Evolutionary conservation across 2,888 invertebrate species (phyloP), one percentile per base, ranked within the genome.

Genomic region (Malthinus flaveolus): DNA sequence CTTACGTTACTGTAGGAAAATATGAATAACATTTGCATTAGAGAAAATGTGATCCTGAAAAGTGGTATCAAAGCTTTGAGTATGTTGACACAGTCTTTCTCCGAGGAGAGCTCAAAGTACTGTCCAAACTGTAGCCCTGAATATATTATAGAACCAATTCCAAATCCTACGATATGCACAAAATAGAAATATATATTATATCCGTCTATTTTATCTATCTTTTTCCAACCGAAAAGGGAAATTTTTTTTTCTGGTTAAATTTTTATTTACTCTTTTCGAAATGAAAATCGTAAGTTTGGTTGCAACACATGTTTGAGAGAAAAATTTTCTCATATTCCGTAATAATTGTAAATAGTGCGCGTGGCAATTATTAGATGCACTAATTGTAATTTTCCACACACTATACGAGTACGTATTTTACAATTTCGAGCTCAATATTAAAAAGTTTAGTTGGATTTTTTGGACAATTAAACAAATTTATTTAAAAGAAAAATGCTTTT

Each of bases 1-100:
- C 82, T 80, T 74, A 87, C 87, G 77, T 87, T 84, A 37, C 86
- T 85, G 68, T 87, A 88, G 3, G 88, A 84, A 73, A 89, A 88
- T 67, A 89, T 86, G 73, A 88, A 89, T 68, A 89, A 85, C 56
- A 89, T 86, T 74, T 89, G 88, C 44, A 85, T 83, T 63, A 89
- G 85, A 64, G 86, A 83, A 76, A 86, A 89, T 55, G 84, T 73
- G 70, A 88, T 84, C 50, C 86, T 81, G 9, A 85, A 77, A 0
- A 83, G 80, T 1, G 88, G 87, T 48, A 86, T 84, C 35, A 87
- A 72, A n/a, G 85, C 87, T 11, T 84, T 81, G 56, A 87, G 79
- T 35, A 84, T 76, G 64, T 84, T 78, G 68, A 73, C 88, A 85
- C 78, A 89, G 87, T 83, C 82, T 69, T 87, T 87, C 68, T 83